These are phyloP conservation scores for Pterostichus madidus DNA, from an alignment of 2,888 invertebrate genomes.

Conservation along the genomic window DNA sequence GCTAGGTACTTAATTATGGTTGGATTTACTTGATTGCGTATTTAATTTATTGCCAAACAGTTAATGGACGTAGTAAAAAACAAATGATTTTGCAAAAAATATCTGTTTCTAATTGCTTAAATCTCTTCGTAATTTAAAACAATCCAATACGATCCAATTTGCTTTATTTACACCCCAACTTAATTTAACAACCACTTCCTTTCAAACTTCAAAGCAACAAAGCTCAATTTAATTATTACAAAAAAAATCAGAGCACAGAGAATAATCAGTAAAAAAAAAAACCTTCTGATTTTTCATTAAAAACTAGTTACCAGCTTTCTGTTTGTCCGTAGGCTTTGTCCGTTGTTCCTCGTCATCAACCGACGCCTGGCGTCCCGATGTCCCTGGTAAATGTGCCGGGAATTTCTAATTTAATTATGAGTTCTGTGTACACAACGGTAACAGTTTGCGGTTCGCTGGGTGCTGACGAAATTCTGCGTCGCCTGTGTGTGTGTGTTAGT, in stretches of 20 bases:
- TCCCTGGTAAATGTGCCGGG: constrained; percentile 32
- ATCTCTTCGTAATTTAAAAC: too few species aligned
- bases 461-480: constrained; percentile 8
- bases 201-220: background rate
- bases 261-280: constrained; percentile 4
- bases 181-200: too few species aligned
- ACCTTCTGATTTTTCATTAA: constrained; percentile 43
- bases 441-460: constrained; percentile 2
- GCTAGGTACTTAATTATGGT: too few species aligned
- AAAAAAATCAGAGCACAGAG: background rate
- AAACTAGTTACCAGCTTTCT: constrained; percentile 32
- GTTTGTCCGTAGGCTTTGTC: constrained; percentile 13
- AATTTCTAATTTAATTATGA: constrained; percentile 56
- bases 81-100: too few species aligned
- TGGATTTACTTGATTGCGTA: too few species aligned
- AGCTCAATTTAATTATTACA: constrained; percentile 9
- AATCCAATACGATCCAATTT: too few species aligned
- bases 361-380: background rate
- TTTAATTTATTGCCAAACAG: too few species aligned
- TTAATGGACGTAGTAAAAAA: too few species aligned
- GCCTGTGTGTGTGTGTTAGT: constrained; percentile 7
- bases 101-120: too few species aligned
- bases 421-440: constrained; percentile 22
- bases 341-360: constrained; percentile 5
- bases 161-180: too few species aligned